Base-by-base conservation (phyloP, 2,797 vertebrate species). In the Hyperoplus immaculatus region DNA sequence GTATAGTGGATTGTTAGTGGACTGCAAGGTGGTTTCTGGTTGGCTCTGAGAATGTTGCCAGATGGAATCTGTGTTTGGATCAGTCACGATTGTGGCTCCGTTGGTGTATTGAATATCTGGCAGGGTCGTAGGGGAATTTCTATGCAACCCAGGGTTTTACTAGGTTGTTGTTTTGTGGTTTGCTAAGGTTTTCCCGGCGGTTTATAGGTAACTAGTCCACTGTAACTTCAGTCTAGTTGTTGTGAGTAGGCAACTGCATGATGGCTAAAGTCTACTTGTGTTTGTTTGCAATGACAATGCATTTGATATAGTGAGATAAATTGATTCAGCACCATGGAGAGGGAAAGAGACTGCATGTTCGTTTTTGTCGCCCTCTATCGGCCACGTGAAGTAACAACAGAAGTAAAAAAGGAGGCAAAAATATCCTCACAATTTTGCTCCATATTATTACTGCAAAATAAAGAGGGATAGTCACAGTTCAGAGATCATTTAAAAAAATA, bases 321-420 rank as follows among this genome's bases (percentile, higher is more conserved):
- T 69, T 61, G 29, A 29, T 29, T 29, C 58, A 85, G 72, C 16
- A 77, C 75, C 64, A 70, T n/a, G 63, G 67, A 75, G 38, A 71
- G 66, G 65, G 29, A 16, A 41, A 16, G 38, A 38, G 14, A 13
- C 43, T n/a, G 43, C 70, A 74, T 9, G 6, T 54, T 66, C n/a
- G 41, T 67, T n/a, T 70, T n/a, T 69, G 41, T 50, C 50, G 46
- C 55, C 65, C 58, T 15, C 75, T 0, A 39, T 60, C 2, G 64
- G 39, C 11, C 54, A 69, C 6, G 2, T 6, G 1, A 18, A 39
- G 63, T 36, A 57, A 36, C 0, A 4, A 57, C 39, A 42, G 14
- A 11, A 51, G 21, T 51, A 57, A 57, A n/a, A 41, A 18, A 1
- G 11, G 29, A n/a, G 8, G 3, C 46, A 42, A 21, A 65, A 59